Evolutionary conservation across 2,888 invertebrate species (phyloP).

Genomic region (Eucriotettix oculatus): DNA sequence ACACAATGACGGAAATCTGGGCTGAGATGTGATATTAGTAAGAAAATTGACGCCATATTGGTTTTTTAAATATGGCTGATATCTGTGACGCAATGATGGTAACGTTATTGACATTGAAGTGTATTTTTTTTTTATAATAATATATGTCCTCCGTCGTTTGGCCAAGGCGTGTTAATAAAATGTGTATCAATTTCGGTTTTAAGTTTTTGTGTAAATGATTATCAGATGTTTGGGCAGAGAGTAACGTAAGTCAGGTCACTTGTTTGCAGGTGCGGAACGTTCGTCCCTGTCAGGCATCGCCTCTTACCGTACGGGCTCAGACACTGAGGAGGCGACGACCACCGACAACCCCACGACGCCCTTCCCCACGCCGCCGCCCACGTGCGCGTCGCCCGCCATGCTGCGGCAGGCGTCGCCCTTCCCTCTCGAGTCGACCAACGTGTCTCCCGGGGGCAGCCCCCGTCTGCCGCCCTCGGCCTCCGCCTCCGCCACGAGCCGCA

Average conservation of each 20-base stretch:
- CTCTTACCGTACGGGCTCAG: slow-evolving; percentile 52
- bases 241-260: not conserved
- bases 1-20: no score
- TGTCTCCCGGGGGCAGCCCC: slow-evolving; percentile 1
- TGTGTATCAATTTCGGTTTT: no score
- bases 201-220: no score
- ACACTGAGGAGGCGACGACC: slow-evolving; percentile 41
- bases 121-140: no score
- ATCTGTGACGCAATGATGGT: no score
- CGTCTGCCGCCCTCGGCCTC: not conserved
- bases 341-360: slow-evolving; percentile 37
- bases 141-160: no score
- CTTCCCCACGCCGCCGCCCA: slow-evolving; percentile 35
- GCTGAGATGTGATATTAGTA: no score
- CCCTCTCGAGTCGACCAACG: slow-evolving; percentile 48
- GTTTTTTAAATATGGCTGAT: no score
- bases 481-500: not conserved
- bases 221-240: no score
- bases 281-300: slow-evolving; percentile 11
- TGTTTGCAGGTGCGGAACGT: slow-evolving; percentile 31
- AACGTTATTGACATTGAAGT: no score
- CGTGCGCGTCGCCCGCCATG: slow-evolving; percentile 26
- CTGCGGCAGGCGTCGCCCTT: slow-evolving; percentile 42
- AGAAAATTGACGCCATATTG: no score
- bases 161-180: no score